Conservation (phyloP, 2,888 invertebrate genomes). For the Trachelus stipa region DNA sequence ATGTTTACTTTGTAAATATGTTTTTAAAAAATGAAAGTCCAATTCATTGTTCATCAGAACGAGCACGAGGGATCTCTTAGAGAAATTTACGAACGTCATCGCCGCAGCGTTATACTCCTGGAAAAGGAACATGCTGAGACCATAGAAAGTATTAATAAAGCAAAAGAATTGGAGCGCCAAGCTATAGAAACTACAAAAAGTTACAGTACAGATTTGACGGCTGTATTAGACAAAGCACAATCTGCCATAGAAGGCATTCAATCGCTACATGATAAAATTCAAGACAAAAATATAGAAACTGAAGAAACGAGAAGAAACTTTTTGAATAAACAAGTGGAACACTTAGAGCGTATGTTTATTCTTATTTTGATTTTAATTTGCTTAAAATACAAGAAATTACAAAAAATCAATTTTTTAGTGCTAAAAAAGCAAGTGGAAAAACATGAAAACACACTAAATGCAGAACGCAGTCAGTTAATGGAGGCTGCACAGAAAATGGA, state of each 20-base stretch:
- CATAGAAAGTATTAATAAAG: constrained; percentile 53
- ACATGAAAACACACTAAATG: constrained; percentile 43
- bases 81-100: constrained; percentile 51
- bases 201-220: constrained; percentile 48
- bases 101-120: constrained; percentile 46
- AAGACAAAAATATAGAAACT: constrained; percentile 41
- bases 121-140: constrained; percentile 55
- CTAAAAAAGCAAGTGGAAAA: constrained; percentile 48
- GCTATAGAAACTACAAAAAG: constrained; percentile 47
- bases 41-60: constrained; percentile 34
- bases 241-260: constrained; percentile 46
- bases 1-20: neutral
- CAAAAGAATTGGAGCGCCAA: constrained; percentile 53
- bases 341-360: constrained; percentile 48
- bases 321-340: constrained; percentile 49
- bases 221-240: constrained; percentile 51
- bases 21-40: neutral
- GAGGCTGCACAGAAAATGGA: constrained; percentile 48
- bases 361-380: constrained; percentile 14
- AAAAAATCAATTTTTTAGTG: constrained; percentile 37
- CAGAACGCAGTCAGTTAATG: constrained; percentile 49
- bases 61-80: constrained; percentile 41
- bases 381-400: constrained; percentile 3
- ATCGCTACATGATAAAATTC: constrained; percentile 45
- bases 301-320: constrained; percentile 38